phyloP scores from a whole-genome alignment of 1,140 invertebrate genomes.

The Physella acuta region DNA sequence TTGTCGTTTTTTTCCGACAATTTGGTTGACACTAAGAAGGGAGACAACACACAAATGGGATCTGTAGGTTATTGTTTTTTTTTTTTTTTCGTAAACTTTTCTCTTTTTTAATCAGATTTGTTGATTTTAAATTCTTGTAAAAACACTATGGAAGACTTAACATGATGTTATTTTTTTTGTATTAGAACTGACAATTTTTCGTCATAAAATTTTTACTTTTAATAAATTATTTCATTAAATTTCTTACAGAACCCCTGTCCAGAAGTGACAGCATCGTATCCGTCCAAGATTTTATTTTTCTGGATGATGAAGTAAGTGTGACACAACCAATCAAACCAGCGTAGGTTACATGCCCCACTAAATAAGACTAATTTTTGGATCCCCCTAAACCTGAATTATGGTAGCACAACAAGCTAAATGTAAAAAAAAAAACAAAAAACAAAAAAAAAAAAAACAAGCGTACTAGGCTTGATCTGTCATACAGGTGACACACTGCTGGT shows the following conservation, averaged over 20 bases:
- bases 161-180: background rate
- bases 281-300: constrained; percentile 5
- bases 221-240: background rate
- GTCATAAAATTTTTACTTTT: background rate
- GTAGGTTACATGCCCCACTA: too few species aligned
- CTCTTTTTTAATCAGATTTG: background rate
- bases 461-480: too few species aligned
- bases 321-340: too few species aligned
- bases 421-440: too few species aligned
- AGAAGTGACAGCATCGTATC: constrained; percentile 5
- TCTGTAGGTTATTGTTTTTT: background rate
- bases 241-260: constrained; percentile 3
- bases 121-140: background rate
- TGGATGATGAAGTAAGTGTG: constrained; percentile 14
- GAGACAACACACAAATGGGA: too few species aligned
- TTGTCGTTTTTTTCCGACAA: constrained; percentile 7
- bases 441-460: too few species aligned
- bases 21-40: background rate
- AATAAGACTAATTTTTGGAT: too few species aligned
- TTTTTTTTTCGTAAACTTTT: background rate
- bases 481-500: too few species aligned
- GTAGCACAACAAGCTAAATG: too few species aligned
- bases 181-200: background rate
- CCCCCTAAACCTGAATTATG: too few species aligned
- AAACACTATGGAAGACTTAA: background rate